Conservation (phyloP, 2,113 vertebrate genomes). For the Conger conger region DNA sequence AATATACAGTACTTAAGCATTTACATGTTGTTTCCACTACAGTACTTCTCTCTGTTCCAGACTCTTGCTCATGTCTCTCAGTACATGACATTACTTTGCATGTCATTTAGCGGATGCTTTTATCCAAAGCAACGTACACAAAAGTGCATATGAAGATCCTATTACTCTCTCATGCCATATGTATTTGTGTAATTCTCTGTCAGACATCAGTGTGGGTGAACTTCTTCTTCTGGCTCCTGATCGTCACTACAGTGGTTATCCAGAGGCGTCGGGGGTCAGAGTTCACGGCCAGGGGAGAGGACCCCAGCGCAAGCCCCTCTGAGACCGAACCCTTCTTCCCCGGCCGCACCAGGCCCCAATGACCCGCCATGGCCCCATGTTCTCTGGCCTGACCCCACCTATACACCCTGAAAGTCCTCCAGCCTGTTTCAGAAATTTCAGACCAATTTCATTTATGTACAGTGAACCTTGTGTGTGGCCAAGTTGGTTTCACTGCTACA, state of each 20-base stretch:
- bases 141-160: too few relatives aligned
- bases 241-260: conserved; percentile 58
- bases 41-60: not conserved
- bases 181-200: not conserved
- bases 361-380: conserved; percentile 29
- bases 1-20: not conserved
- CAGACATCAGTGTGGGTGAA: conserved; percentile 82
- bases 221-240: conserved; percentile 77
- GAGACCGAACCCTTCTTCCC: conserved; percentile 72
- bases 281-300: conserved; percentile 25
- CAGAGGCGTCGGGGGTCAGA: conserved; percentile 55
- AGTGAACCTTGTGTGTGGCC: too few relatives aligned
- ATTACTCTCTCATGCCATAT: not conserved
- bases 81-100: too few relatives aligned
- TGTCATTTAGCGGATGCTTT: too few relatives aligned
- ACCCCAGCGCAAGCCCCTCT: conserved; percentile 39
- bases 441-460: too few relatives aligned
- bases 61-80: not conserved
- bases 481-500: too few relatives aligned
- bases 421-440: not conserved
- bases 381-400: not conserved
- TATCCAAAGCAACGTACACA: too few relatives aligned
- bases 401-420: not conserved
- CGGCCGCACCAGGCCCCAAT: conserved; percentile 45
- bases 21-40: conserved; percentile 15